Conservation (phyloP, 2,888 invertebrate species). For the Lepidocyrtoides sp. region DNA sequence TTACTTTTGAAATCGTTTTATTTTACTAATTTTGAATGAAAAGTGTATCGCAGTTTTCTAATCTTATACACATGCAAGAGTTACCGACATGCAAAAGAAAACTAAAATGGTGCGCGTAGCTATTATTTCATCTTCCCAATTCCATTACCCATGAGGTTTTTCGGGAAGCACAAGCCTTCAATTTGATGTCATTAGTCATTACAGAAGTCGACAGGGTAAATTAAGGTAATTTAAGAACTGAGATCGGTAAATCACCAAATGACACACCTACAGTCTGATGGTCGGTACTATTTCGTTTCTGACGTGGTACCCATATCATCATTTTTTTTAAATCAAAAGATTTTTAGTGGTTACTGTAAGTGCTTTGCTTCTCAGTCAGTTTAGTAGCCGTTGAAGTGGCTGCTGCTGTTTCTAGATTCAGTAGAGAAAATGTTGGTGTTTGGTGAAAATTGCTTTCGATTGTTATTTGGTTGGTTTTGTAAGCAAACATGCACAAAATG, state of each 20-base stretch:
- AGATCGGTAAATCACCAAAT: constrained; percentile 65
- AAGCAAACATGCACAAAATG: background rate
- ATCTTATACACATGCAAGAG: background rate
- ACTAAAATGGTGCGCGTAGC: background rate
- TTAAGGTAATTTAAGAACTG: constrained; percentile 56
- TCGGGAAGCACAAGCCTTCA: constrained; percentile 69
- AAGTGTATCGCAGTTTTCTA: background rate
- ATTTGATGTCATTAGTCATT: constrained; percentile 69
- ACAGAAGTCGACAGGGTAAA: constrained; percentile 30
- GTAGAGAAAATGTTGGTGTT: background rate
- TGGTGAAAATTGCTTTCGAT: constrained; percentile 28
- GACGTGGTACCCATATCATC: background rate
- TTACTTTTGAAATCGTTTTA: no score
- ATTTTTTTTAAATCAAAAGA: background rate
- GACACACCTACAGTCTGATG: constrained; percentile 18
- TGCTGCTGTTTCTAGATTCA: background rate
- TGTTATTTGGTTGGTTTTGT: constrained; percentile 15
- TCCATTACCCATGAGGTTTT: constrained; percentile 47
- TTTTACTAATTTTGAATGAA: no score
- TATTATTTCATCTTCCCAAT: constrained; percentile 8
- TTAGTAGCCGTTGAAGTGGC: constrained; percentile 19
- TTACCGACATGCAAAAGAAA: constrained; percentile 12
- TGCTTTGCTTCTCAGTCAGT: background rate
- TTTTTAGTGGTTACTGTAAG: background rate
- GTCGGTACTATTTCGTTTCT: background rate